Evolutionary conservation across 2,113 vertebrate genomes (phyloP).

Genomic region (Himantopus leucocephalus): DNA sequence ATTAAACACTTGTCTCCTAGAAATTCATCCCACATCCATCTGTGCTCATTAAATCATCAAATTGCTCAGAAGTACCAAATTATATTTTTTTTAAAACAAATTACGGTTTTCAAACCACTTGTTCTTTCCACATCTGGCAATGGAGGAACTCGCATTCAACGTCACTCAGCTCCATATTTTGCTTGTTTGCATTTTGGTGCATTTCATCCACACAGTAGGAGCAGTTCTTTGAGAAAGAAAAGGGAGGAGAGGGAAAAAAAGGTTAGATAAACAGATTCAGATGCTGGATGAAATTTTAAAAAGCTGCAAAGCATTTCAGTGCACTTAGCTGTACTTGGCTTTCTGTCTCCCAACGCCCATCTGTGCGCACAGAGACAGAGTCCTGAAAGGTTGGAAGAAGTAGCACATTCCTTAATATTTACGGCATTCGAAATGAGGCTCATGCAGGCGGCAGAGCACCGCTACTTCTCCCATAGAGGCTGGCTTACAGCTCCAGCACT

Average conservation of each 20-base stretch:
- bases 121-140: slow-evolving; percentile 70
- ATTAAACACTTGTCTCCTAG: slow-evolving; percentile 55
- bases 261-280: slow-evolving; percentile 66
- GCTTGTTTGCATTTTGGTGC: slow-evolving; percentile 62
- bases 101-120: slow-evolving; percentile 65
- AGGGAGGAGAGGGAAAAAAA: slow-evolving; percentile 6
- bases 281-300: slow-evolving; percentile 59
- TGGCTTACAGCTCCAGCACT: background rate
- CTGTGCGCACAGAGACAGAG: slow-evolving; percentile 26
- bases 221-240: slow-evolving; percentile 47
- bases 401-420: slow-evolving; percentile 68
- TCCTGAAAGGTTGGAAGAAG: slow-evolving; percentile 57
- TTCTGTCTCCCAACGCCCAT: slow-evolving; percentile 61
- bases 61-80: slow-evolving; percentile 71
- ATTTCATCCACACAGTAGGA: slow-evolving; percentile 50
- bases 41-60: slow-evolving; percentile 70
- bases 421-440: background rate
- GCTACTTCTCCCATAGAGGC: background rate
- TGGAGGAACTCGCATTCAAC: background rate
- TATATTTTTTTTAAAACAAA: slow-evolving; percentile 57
- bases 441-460: background rate
- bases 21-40: slow-evolving; percentile 70
- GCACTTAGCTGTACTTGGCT: slow-evolving; percentile 69
- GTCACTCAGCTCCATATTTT: slow-evolving; percentile 21
- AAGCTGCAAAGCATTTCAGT: slow-evolving; percentile 61